Percentiles rank a stretch among this genome's conserved stretches.
Evolutionary conservation across 2,888 invertebrate genomes (phyloP).

Genomic region (Muschampia plurimacula): DNA sequence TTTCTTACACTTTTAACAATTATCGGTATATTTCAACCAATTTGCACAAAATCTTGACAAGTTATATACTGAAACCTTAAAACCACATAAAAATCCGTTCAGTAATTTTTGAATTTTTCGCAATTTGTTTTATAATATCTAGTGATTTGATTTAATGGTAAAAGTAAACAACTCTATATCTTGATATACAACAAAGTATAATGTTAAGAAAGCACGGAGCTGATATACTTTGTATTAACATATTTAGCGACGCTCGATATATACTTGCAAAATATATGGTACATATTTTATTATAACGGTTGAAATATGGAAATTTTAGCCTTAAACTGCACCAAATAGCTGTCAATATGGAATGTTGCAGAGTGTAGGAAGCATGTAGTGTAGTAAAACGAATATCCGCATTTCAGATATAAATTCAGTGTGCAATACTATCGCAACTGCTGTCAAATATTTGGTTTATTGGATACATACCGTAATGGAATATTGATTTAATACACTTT

Average conservation of each 20-base stretch:
- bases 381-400: conserved; percentile 23
- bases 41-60: no score
- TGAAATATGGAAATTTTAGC: conserved; percentile 13
- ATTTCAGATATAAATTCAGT: not conserved
- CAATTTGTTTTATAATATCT: no score
- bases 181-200: not conserved
- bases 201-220: not conserved
- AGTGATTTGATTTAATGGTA: no score
- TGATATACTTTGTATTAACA: not conserved
- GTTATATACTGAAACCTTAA: no score
- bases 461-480: conserved; percentile 54
- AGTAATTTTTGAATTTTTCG: no score
- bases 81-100: no score
- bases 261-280: not conserved
- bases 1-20: no score
- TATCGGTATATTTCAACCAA: no score
- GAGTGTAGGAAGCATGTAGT: conserved; percentile 16
- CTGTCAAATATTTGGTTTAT: conserved; percentile 47
- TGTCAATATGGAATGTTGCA: conserved; percentile 22
- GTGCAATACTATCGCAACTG: conserved; percentile 45
- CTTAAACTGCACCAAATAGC: conserved; percentile 7
- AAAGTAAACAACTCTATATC: no score
- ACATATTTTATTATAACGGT: conserved; percentile 1
- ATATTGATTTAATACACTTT: conserved; percentile 76
- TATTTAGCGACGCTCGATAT: not conserved